These are phyloP conservation scores for Eclectus roratus DNA, from an alignment of 2,113 vertebrate genomes.

Conservation along the genomic window DNA sequence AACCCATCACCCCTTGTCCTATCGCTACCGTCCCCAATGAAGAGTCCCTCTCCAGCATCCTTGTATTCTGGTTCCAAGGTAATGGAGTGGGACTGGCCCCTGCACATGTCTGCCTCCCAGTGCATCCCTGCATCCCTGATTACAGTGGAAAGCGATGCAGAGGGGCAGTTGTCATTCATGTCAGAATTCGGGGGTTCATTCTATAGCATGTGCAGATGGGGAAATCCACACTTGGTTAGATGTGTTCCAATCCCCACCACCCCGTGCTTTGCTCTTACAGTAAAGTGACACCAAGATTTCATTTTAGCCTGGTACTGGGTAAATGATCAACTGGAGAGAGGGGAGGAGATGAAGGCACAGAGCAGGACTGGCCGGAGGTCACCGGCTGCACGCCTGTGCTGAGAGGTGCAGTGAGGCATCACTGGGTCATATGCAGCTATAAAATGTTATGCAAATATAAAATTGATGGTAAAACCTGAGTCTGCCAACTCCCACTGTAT, in stretches of 20 bases:
- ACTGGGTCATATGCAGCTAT: neutral
- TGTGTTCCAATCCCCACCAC: neutral
- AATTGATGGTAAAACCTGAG: neutral
- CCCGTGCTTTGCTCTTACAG: neutral
- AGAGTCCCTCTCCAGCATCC: neutral
- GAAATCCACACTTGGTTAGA: constrained; percentile 79
- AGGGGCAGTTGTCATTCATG: constrained; percentile 68
- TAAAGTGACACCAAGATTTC: neutral
- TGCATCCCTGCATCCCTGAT: neutral
- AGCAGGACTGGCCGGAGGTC: fast-evolving
- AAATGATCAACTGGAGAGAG: neutral
- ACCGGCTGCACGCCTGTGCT: fast-evolving
- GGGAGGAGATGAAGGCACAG: neutral
- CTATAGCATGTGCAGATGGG: constrained; percentile 64
- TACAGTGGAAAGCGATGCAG: constrained; percentile 59
- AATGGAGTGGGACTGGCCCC: neutral
- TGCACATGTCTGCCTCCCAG: fast-evolving
- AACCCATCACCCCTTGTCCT: neutral
- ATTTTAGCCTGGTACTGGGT: neutral
- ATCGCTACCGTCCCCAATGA: neutral
- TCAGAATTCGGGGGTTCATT: constrained; percentile 74
- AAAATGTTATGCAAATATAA: neutral
- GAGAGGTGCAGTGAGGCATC: neutral
- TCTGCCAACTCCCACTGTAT: neutral
- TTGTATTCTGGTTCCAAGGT: neutral